These are phyloP conservation scores for Eupleurogrammus muticus DNA, from an alignment of 2,797 vertebrate genomes.

Conservation along the genomic window DNA sequence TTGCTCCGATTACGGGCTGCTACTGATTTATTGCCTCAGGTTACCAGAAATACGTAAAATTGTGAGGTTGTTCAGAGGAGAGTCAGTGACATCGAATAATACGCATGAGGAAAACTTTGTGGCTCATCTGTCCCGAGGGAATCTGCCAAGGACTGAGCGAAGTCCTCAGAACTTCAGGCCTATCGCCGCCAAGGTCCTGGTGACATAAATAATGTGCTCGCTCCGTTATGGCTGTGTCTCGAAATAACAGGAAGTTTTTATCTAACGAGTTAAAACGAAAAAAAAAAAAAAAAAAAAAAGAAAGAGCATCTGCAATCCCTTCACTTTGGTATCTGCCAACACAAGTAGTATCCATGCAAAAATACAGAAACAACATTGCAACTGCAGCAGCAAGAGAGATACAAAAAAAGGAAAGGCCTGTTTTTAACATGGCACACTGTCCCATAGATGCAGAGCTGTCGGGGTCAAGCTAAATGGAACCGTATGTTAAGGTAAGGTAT, in stretches of 20 bases:
- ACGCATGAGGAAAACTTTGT: constrained; percentile 46
- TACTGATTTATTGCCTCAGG: constrained; percentile 42
- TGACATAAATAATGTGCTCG: constrained; percentile 74
- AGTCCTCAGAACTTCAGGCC: constrained; percentile 41
- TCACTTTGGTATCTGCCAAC: constrained; percentile 55
- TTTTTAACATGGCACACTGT: constrained; percentile 25
- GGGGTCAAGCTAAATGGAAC: constrained; percentile 66
- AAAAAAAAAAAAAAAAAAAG: constrained; percentile 54
- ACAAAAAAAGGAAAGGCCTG: constrained; percentile 21
- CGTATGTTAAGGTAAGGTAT: constrained; percentile 66
- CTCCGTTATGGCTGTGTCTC: constrained; percentile 46
- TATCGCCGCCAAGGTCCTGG: constrained; percentile 48
- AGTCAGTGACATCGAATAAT: constrained; percentile 33
- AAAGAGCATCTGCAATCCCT: constrained; percentile 59
- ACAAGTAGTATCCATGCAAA: constrained; percentile 62
- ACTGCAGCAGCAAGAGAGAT: constrained; percentile 55
- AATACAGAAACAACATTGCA: constrained; percentile 66
- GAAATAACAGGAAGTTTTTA: constrained; percentile 81
- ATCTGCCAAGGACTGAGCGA: constrained; percentile 55
- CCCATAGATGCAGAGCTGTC: constrained; percentile 55
- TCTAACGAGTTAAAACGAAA: constrained; percentile 55
- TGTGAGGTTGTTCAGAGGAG: constrained; percentile 23
- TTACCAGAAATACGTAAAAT: constrained; percentile 31
- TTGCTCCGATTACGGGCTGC: constrained; percentile 20
- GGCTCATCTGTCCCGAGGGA: constrained; percentile 53